A percentile compares a stretch with the other conserved stretches of the same genome.
Conservation (phyloP, 2,797 vertebrate species). For the Enteromius argenteus region DNA sequence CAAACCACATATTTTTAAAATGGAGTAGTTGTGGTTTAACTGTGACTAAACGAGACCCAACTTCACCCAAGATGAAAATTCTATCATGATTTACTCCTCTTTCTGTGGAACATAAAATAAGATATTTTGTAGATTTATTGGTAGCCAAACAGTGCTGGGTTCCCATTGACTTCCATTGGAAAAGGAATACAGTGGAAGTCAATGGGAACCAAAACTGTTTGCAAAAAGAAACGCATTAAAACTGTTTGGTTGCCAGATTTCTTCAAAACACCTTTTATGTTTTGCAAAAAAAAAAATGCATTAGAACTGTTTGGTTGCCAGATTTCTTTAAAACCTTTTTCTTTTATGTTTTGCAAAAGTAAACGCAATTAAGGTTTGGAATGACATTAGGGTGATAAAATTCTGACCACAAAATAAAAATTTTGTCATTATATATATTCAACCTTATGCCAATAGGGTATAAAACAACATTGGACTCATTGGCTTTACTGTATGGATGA, state of each 20-base stretch:
- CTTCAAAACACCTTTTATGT: neutral
- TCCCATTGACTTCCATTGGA: neutral
- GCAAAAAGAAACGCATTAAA: too few relatives aligned
- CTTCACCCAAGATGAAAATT: neutral
- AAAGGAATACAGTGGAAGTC: neutral
- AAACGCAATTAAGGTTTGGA: neutral
- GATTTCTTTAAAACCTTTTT: neutral
- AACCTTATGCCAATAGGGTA: neutral
- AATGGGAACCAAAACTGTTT: neutral
- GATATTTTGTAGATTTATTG: neutral
- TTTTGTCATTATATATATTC: neutral
- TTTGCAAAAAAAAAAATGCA: neutral
- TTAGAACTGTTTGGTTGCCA: neutral
- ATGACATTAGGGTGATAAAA: neutral
- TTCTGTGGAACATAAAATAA: neutral
- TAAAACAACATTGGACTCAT: neutral
- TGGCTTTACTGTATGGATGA: neutral
- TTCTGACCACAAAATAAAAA: neutral
- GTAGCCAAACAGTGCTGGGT: neutral
- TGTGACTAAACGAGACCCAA: neutral
- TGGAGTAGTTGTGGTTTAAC: neutral
- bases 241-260: too few relatives aligned
- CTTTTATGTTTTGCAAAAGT: neutral
- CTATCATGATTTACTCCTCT: neutral
- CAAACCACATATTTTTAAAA: neutral